Base-by-base conservation (phyloP, 2,888 invertebrate species). In the Mystacides longicornis region DNA sequence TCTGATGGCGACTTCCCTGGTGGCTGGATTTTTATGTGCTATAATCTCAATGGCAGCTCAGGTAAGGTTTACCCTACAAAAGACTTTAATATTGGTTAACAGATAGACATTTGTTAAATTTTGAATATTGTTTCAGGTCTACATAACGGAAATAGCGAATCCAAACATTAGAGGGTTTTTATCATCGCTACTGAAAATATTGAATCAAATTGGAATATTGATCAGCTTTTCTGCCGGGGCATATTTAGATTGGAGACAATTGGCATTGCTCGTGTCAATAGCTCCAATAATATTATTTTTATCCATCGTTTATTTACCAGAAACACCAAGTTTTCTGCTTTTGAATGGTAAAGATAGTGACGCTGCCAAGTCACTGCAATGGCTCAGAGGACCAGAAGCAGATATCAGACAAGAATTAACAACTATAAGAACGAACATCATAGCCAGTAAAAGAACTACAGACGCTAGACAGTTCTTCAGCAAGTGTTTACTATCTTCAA, bases 71-170 rank as follows among this genome's bases (percentile, higher is more conserved):
- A 27, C 27, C 5, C n/a, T n/a, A n/a, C n/a, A 27, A 27, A 27
- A 11, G 27, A 5, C 11, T 27, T 27, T 27, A 27, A 11, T 27
- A 27, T 27, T 27, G 5, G 11, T 27, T 7, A 7, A 7, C 11
- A 27, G 5, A 7, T 7, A 7, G 7, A 27, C 5, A 7, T 27
- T 27, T 7, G 27, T 27, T 11, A 27, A 11, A 11, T 27, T 27
- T 27, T 27, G 27, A 27, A 7, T 27, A 27, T 27, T 27, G 68
- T 71, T 65, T 68, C 80, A 79, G 85, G 89, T 93, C 60, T 95
- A 93, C 75, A 86, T 94, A 64, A 90, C 91, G 63, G 94, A 95
- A 74, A 91, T 93, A 64, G 86, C 93, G 18, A 86, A 90, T 33
- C 88, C 91, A 22, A 86, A 89, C 59, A 86, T 91, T 65, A 78